Evolutionary conservation across 1,140 invertebrate genomes (phyloP), one percentile per base, ranked within the genome.

Genomic region (Nylanderia fulva): DNA sequence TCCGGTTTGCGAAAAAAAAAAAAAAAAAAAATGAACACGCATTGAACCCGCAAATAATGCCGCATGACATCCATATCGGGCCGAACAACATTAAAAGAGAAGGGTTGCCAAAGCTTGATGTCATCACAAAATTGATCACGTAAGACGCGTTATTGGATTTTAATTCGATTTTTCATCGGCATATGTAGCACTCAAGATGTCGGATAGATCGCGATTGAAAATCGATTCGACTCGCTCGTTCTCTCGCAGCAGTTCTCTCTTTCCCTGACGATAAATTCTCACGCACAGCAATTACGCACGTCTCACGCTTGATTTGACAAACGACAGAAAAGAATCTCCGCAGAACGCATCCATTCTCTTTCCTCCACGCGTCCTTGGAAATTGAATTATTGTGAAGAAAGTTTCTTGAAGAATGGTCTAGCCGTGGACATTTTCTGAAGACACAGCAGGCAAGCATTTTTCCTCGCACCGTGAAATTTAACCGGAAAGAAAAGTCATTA

Each of bases 291-390:
- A 92, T 92, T 92, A 91, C 90, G 85, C 83, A 48, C 84, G 88
- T 86, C 90, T 93, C 87, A 91, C 91, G 77, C 88, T 92, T 91
- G 91, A 92, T 92, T 92, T 92, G 80, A 71, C 89, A 89, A 92
- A 92, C 85, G 87, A 83, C 66, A 85, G 69, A 86, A 87, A 84
- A 88, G 86, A 84, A 90, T 88, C 80, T 72, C 61, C 58, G 82
- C 64, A 27, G 74, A 90, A 85, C 61, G n/a, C n/a, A 90, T 88
- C 80, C 69, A 85, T 11, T 58, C 21, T n/a, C n/a, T 54, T 24
- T n/a, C 39, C 21, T 24, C 33, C 4, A n/a, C 71, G 74, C 54
- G 21, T n/a, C 27, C 39, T 63, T 29, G 29, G 80, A 33, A 33
- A 33, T 90, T 93, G 90, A 93, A 86, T 92, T 92, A 93, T 91